Conservation (phyloP, 2,888 invertebrate species). For the Drosophila seclusa region DNA sequence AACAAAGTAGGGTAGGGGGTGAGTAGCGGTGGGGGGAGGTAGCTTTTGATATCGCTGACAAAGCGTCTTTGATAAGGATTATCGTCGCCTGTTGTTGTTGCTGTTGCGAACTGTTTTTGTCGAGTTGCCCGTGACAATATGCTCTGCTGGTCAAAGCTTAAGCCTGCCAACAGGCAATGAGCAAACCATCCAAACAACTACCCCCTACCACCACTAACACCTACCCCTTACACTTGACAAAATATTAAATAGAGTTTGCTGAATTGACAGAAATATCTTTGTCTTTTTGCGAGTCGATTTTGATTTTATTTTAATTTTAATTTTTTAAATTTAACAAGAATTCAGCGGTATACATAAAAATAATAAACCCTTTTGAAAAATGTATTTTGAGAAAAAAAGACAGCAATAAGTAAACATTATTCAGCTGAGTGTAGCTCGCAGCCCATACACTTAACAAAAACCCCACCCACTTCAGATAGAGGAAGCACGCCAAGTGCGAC, state of each 20-base stretch:
- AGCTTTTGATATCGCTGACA: conserved; percentile 28
- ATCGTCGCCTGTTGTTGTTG: conserved; percentile 58
- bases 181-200: background rate
- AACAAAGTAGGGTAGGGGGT: background rate
- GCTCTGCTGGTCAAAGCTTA: conserved; percentile 70
- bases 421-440: conserved; percentile 4
- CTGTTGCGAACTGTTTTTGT: conserved; percentile 45
- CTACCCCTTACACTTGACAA: conserved; percentile 9
- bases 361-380: background rate
- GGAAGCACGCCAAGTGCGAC: conserved; percentile 72
- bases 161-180: conserved; percentile 37
- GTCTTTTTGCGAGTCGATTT: background rate
- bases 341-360: background rate
- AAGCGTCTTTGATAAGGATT: conserved; percentile 73
- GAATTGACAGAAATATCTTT: background rate
- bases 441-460: too few relatives aligned
- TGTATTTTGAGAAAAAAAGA: background rate
- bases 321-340: background rate
- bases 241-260: background rate
- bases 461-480: conserved; percentile 19
- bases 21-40: background rate
- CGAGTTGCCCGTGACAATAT: conserved; percentile 63
- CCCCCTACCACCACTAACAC: conserved; percentile 4
- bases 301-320: background rate
- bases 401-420: background rate